Percentiles rank a stretch among this genome's conserved stretches.
These are phyloP conservation scores for Paramisgurnus dabryanus DNA, from an alignment of 2,113 vertebrate genomes.

Conservation along the genomic window DNA sequence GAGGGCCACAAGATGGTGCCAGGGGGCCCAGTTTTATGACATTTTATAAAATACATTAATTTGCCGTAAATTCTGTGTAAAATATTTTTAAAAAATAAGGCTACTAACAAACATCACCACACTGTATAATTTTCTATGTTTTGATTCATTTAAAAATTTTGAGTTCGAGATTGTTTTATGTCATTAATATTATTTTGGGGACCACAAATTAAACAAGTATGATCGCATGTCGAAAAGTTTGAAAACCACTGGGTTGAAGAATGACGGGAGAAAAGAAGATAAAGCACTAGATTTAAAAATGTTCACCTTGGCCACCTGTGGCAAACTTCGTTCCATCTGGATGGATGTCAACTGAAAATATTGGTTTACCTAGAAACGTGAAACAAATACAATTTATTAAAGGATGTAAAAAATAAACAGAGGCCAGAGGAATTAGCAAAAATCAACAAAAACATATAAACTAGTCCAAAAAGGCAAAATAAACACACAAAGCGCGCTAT, in stretches of 20 bases:
- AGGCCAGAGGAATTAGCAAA: background rate
- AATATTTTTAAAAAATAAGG: too few relatives aligned
- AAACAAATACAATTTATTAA: slow-evolving; percentile 23
- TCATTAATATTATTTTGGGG: too few relatives aligned
- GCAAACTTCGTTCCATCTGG: slow-evolving; percentile 98
- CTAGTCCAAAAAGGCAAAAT: background rate
- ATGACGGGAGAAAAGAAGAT: background rate
- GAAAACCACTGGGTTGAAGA: background rate
- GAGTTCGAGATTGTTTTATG: too few relatives aligned
- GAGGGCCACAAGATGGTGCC: too few relatives aligned
- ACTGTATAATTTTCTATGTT: too few relatives aligned
- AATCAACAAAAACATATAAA: background rate
- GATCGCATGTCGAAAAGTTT: background rate
- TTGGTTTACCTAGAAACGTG: slow-evolving; percentile 87
- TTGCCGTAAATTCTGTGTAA: too few relatives aligned
- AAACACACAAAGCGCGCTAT: too few relatives aligned
- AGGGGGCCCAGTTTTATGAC: too few relatives aligned
- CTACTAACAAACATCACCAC: too few relatives aligned
- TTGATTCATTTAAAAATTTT: too few relatives aligned
- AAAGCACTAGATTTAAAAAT: background rate
- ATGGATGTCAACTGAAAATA: slow-evolving; percentile 98
- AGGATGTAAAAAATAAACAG: background rate
- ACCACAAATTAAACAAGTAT: too few relatives aligned
- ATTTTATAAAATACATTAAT: too few relatives aligned
- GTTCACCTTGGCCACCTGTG: slow-evolving; percentile 93